Conservation (phyloP, 2,113 vertebrate species). For the Amblyopsis rosae region DNA sequence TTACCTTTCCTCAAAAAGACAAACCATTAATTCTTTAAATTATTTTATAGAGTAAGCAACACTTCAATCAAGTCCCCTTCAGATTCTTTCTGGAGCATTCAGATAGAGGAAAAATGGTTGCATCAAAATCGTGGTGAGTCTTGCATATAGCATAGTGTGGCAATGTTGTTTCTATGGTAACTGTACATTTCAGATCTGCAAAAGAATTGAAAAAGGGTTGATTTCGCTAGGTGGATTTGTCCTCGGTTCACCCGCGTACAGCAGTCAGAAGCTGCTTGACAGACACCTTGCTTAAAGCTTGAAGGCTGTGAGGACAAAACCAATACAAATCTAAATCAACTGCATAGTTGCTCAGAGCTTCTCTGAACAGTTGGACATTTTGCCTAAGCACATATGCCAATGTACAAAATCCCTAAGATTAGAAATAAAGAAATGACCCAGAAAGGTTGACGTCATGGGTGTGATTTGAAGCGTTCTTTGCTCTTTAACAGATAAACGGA, state of each 20-base stretch:
- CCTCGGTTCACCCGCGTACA: constrained; percentile 75
- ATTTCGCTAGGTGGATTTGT: constrained; percentile 71
- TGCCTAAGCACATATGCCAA: constrained; percentile 69
- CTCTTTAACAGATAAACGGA: constrained; percentile 72
- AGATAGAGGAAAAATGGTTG: constrained; percentile 66
- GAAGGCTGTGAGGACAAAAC: constrained; percentile 76
- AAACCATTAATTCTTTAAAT: constrained; percentile 58
- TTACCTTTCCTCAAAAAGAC: constrained; percentile 61
- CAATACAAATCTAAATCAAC: constrained; percentile 76
- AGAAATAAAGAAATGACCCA: constrained; percentile 73
- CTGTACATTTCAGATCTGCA: constrained; percentile 78
- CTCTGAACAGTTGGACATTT: constrained; percentile 64
- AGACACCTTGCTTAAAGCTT: constrained; percentile 73
- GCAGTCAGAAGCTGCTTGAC: constrained; percentile 71
- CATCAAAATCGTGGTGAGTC: constrained; percentile 69
- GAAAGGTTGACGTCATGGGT: constrained; percentile 73
- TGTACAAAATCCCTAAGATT: constrained; percentile 66
- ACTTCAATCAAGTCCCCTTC: constrained; percentile 78
- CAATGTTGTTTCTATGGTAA: constrained; percentile 79
- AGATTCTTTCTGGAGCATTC: constrained; percentile 79
- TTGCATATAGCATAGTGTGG: constrained; percentile 79
- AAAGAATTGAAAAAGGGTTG: constrained; percentile 75
- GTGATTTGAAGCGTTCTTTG: constrained; percentile 77
- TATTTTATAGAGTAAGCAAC: constrained; percentile 76
- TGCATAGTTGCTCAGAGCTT: constrained; percentile 79